Conservation (phyloP, 2,797 vertebrate genomes). For the Nannoperca obscura region DNA sequence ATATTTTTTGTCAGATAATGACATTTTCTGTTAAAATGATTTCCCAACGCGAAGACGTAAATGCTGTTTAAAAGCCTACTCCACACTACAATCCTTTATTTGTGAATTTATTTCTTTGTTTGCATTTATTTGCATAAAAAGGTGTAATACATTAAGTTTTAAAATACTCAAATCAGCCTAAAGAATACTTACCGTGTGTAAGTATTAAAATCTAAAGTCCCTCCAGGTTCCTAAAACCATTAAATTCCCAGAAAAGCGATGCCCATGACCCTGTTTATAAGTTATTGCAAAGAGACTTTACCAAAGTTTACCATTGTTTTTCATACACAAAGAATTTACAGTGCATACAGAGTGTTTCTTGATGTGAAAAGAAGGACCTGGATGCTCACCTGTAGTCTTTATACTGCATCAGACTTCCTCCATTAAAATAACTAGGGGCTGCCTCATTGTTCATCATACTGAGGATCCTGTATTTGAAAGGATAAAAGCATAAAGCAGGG, state of each 20-base stretch:
- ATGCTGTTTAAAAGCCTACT: too few relatives aligned
- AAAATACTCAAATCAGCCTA: too few relatives aligned
- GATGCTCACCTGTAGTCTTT: constrained; percentile 83
- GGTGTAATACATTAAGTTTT: too few relatives aligned
- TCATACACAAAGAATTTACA: neutral
- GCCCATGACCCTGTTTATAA: neutral
- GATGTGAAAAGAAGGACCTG: neutral
- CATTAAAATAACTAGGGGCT: constrained; percentile 87
- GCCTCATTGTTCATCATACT: constrained; percentile 89
- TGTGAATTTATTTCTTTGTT: neutral
- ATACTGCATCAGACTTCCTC: constrained; percentile 85
- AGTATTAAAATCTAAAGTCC: too few relatives aligned
- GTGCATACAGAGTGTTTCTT: too few relatives aligned
- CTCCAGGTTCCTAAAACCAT: neutral
- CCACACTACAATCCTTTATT: neutral
- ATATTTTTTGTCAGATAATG: too few relatives aligned
- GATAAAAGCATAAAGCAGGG: neutral
- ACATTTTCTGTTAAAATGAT: too few relatives aligned
- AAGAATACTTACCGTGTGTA: too few relatives aligned
- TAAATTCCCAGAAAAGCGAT: neutral
- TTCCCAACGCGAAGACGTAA: too few relatives aligned
- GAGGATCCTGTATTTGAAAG: constrained; percentile 74
- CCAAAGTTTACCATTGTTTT: neutral
- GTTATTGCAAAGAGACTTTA: neutral
- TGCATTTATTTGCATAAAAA: neutral